Evolutionary conservation across 2,797 vertebrate genomes (phyloP).

Genomic region (Molossus alvarezi): DNA sequence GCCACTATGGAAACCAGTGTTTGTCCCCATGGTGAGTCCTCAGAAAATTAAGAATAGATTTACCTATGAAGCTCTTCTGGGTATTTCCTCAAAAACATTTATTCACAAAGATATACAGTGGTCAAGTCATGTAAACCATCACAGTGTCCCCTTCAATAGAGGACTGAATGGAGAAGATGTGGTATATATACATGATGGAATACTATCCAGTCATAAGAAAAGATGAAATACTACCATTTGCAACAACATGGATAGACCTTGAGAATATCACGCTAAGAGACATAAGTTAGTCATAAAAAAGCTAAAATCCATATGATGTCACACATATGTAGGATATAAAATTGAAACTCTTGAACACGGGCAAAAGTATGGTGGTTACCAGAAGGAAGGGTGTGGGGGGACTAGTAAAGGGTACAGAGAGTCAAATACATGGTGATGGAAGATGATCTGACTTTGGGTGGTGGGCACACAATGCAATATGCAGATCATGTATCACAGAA

Average conservation of each 20-base stretch:
- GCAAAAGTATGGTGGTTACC: background rate
- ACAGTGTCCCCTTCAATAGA: background rate
- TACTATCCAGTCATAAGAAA: background rate
- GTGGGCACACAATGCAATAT: background rate
- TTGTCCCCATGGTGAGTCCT: background rate
- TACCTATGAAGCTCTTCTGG: background rate
- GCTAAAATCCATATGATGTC: background rate
- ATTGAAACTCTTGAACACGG: background rate
- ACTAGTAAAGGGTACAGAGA: background rate
- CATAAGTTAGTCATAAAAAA: background rate
- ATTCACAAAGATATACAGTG: background rate
- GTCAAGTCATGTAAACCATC: background rate
- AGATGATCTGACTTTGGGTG: background rate
- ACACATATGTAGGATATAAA: background rate
- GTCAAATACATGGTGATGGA: background rate
- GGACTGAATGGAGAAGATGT: background rate
- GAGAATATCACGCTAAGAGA: background rate
- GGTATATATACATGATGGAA: background rate
- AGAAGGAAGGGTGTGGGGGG: background rate
- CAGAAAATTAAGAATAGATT: background rate
- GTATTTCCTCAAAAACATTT: background rate
- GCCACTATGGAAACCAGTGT: background rate
- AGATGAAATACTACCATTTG: background rate
- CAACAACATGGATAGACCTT: background rate
- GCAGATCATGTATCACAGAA: background rate